Evolutionary conservation across 2,797 vertebrate genomes (phyloP).

Genomic region (Alcedo quadribrachys): DNA sequence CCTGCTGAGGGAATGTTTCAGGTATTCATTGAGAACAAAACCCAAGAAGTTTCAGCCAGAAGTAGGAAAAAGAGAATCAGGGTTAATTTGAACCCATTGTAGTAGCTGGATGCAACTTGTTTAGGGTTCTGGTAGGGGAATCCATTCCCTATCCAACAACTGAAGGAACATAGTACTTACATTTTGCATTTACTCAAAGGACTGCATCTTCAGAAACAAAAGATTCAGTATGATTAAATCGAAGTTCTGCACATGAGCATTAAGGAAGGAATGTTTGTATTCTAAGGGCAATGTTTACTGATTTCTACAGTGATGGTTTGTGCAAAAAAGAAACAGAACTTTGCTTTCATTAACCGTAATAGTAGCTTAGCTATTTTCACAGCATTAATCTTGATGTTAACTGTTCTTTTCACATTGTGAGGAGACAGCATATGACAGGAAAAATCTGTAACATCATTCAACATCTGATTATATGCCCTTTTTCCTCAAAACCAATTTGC

Average conservation of each 20-base stretch:
- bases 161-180: neutral
- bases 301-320: neutral
- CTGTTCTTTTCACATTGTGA: constrained; percentile 32
- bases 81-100: neutral
- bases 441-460: constrained; percentile 52
- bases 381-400: constrained; percentile 36
- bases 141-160: neutral
- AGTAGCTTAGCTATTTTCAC: constrained; percentile 22
- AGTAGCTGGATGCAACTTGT: neutral
- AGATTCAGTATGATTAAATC: neutral
- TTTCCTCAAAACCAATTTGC: constrained; percentile 31
- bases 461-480: constrained; percentile 37
- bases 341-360: neutral
- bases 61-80: neutral
- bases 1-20: neutral
- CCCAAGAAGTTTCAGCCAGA: neutral
- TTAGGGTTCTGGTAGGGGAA: neutral
- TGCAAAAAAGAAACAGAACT: constrained; percentile 11
- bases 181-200: neutral
- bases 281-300: constrained; percentile 19
- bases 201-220: neutral
- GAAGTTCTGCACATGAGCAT: neutral
- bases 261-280: neutral
- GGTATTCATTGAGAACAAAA: neutral
- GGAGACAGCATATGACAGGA: constrained; percentile 22